Base-by-base conservation (phyloP, 2,113 vertebrate genomes). In the Neodon shergylaensis region DNA sequence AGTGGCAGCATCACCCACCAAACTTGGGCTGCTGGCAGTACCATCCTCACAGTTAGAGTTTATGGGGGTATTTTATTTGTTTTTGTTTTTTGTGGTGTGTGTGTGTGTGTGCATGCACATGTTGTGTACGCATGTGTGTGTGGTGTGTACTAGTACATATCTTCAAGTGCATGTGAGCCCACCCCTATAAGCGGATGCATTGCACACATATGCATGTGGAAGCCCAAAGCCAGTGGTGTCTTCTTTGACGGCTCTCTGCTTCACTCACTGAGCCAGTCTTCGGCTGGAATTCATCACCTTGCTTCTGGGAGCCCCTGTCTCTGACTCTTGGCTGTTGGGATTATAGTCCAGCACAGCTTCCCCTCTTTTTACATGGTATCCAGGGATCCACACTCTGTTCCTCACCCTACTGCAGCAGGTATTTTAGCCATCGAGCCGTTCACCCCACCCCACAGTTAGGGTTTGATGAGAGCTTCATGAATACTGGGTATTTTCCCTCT, bases 401-500 rank as follows among this genome's bases (percentile, higher is more conserved):
- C 63, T 49, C 19, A 9, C 11, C 22, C 44, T 36, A 24, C 5
- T 36, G 44, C 17, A 33, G 6, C 42, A 24, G 12, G 63, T 22
- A 33, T 66, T 68, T 86, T 68, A 36, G 7, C 31, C 8, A 24
- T 31, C 4, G 65, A 36, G 9, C 44, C 6, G 7, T 47, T 16
- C 31, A 44, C 28, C 9, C 6, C 33, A 31, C 17, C 9, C 39
- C 42, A 14, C 36, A 58, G 42, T n/a, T 24, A 52, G 33, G 47
- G 36, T 5, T 12, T 36, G 39, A 49, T 58, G 6, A 33, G 4
- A 7, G 11, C 10, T 74, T n/a, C 28, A 5, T 7, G 3, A 1
- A 1, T 9, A 24, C 21, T 19, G 31, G 4, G 0, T 5, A 2
- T 16, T 36, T 36, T 72, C 6, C 17, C 33, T 39, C 36, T 44